Percentiles rank a stretch among this genome's conserved stretches.
phyloP scores from a whole-genome alignment of 2,888 invertebrate species.

The Hyalella azteca region DNA sequence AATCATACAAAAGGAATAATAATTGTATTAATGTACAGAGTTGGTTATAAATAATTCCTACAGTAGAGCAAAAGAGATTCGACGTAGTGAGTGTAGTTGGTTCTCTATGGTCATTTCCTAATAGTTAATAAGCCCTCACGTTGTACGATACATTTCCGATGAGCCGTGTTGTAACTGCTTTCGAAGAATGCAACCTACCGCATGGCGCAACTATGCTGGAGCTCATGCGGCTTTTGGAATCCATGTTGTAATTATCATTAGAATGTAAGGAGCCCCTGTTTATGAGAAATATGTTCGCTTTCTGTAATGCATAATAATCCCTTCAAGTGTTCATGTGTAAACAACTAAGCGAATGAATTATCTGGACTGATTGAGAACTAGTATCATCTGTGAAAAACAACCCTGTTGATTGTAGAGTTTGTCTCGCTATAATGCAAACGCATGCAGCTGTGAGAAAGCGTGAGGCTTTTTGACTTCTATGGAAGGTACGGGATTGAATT shows the following conservation, averaged over 20 bases:
- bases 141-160: conserved; percentile 11
- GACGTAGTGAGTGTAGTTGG: conserved; percentile 35
- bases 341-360: too few species aligned
- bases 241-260: conserved; percentile 16
- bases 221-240: neutral
- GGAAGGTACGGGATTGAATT: too few species aligned
- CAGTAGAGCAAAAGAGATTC: conserved; percentile 23
- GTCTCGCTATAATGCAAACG: too few species aligned
- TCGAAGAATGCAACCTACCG: neutral
- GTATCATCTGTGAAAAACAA: too few species aligned
- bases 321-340: too few species aligned
- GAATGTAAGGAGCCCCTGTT: neutral
- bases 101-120: conserved; percentile 37
- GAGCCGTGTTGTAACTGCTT: conserved; percentile 33
- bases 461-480: too few species aligned
- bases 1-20: neutral
- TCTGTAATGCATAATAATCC: neutral
- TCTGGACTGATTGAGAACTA: too few species aligned
- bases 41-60: conserved; percentile 7
- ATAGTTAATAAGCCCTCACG: conserved; percentile 1
- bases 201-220: neutral
- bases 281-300: neutral
- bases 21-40: conserved; percentile 33
- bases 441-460: too few species aligned
- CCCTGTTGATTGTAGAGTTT: too few species aligned